phyloP scores from a whole-genome alignment of 35 echinoderm and acorn worm genomes.

The Anneissia japonica region DNA sequence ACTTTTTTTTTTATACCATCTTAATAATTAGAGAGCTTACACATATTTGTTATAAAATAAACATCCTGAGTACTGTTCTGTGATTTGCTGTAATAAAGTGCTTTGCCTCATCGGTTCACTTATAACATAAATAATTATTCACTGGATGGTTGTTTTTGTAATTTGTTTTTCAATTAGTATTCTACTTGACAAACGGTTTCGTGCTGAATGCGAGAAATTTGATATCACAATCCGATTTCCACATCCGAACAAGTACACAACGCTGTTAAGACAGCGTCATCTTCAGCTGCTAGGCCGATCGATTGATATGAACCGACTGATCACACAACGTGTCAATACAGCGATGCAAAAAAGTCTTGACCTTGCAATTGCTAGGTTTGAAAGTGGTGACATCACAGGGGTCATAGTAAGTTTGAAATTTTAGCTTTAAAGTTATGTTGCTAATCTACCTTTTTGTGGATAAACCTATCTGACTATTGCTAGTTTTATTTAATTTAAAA shows the following conservation, averaged over 20 bases:
- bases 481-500: too few relatives aligned
- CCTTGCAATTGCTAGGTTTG: constrained; percentile 87
- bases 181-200: constrained; percentile 86
- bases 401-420: constrained; percentile 64
- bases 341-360: constrained; percentile 84
- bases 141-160: too few relatives aligned
- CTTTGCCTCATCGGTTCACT: neutral
- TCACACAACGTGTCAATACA: constrained; percentile 86
- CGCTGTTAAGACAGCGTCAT: constrained; percentile 86
- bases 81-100: neutral
- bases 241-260: constrained; percentile 84
- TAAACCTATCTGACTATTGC: too few relatives aligned
- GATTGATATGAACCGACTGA: constrained; percentile 90
- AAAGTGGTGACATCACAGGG: constrained; percentile 80
- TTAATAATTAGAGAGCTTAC: neutral
- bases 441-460: too few relatives aligned
- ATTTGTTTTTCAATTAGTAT: constrained; percentile 49
- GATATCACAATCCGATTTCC: constrained; percentile 82
- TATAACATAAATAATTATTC: too few relatives aligned
- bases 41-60: neutral
- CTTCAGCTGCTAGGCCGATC: constrained; percentile 88
- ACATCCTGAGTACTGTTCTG: neutral
- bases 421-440: too few relatives aligned
- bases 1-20: too few relatives aligned
- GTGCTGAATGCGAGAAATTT: constrained; percentile 82